Evolutionary conservation across 2,888 invertebrate genomes (phyloP), one percentile per base, ranked within the genome.

Genomic region (Diadromus collaris): DNA sequence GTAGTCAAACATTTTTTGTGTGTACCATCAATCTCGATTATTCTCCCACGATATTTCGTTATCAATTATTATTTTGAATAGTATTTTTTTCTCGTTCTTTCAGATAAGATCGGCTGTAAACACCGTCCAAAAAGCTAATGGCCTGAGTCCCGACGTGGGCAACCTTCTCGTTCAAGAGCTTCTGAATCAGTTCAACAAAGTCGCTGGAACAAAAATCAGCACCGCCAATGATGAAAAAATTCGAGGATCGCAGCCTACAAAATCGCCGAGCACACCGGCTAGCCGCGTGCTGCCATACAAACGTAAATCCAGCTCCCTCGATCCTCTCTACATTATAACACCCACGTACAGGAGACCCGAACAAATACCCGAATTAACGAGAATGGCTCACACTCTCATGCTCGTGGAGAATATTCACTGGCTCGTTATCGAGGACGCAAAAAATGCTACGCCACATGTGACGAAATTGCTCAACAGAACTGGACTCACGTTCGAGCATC

Each of bases 331-430:
- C 86, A 93, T 94, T 83, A 93, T 96, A 77, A 96, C 96, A 77
- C 96, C 96, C 78, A 96, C 96, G 46, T 95, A 95, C 88, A 92
- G 93, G 81, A 92, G 96, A 84, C 94, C 95, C 44, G 95, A 95
- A 88, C 97, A 97, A 91, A 93, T 95, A 86, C 95, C 97, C 7
- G 97, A 97, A 89, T 91, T 97, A 77, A 96, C 96, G 46, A 91
- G 95, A 80, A 91, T 96, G 81, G 93, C 94, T 1, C 94, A 96
- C 83, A 95, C 95, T 0, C 91, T 96, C 63, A 93, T 94, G 90
- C 93, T 94, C 88, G 93, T 95, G 27, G 91, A 92, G 74, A 94
- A 94, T 88, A 88, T 96, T 48, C 93, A 94, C 83, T 96, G 96
- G 96, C 93, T 96, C 82, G 93, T 96, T 41, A 93, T 95, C 71